These are phyloP conservation scores for Phoenicopterus ruber DNA, from an alignment of 2,113 vertebrate genomes.

Conservation along the genomic window DNA sequence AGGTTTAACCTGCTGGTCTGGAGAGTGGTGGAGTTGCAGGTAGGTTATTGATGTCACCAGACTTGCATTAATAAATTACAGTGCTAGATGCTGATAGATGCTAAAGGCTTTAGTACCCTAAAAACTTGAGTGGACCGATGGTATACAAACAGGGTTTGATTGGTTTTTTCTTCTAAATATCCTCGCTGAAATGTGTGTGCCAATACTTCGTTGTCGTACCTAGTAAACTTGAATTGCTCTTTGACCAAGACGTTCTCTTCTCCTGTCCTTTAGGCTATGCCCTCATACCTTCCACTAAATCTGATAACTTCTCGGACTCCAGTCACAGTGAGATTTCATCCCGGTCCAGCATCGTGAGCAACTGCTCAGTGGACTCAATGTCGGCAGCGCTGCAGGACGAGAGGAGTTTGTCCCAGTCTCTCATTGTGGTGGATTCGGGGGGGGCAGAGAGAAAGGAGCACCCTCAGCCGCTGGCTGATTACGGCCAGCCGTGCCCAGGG, in stretches of 20 bases:
- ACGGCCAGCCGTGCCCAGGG: conserved; percentile 80
- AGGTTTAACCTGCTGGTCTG: not conserved
- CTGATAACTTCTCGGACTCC: conserved; percentile 89
- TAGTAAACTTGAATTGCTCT: not conserved
- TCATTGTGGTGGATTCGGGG: conserved; percentile 58
- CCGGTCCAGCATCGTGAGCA: conserved; percentile 90
- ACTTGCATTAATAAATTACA: not conserved
- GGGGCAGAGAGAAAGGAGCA: conserved; percentile 62
- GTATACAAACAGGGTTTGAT: not conserved
- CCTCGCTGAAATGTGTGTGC: not conserved
- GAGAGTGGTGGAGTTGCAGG: not conserved
- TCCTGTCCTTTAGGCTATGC: conserved; percentile 76
- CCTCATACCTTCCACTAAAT: conserved; percentile 80
- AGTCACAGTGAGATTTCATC: conserved; percentile 96
- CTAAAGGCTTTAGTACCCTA: not conserved
- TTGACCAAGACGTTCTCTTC: not conserved
- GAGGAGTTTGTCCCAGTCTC: conserved; percentile 66
- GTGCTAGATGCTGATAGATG: not conserved
- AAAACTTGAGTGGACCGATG: not conserved
- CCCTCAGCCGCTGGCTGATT: conserved; percentile 66
- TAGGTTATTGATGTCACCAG: not conserved
- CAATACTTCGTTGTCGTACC: fast-evolving
- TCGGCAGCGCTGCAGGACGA: conserved; percentile 80
- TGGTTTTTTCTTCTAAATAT: not conserved
- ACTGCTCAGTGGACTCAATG: conserved; percentile 89